Base-by-base conservation (phyloP, 2,797 vertebrate genomes). In the Pachyuromys duprasi region DNA sequence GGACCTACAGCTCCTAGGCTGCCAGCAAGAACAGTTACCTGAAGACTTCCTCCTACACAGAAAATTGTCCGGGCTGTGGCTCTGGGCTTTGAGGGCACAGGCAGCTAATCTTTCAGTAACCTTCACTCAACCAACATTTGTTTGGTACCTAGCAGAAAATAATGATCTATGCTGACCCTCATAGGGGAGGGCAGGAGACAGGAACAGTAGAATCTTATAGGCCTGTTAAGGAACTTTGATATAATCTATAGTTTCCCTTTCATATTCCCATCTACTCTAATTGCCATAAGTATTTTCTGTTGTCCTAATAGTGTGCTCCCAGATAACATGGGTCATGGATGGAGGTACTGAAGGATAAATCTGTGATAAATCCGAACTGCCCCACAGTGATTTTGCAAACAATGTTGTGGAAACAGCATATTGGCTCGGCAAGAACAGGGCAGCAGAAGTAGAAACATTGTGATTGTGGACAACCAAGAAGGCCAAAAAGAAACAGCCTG, bases 131-230 rank as follows among this genome's bases (percentile, higher is more conserved):
- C 17, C 13, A 76, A 80, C 8, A 60, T 55, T 88, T 92, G 75
- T 84, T 87, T 89, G 89, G 20, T 72, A 75, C 33, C 78, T 76
- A 80, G 53, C 45, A 45, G 53, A 60, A 86, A 91, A 90, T 18
- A 57, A 7, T 53, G 49, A 53, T 86, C 89, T 63, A 75, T 31
- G 39, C 31, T 75, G 24, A 79, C 15, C 9, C 18, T 93, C 57
- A 22, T 63, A 53, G 28, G 80, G 24, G 36, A 80, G 17, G 57
- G 69, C 57, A 28, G 39, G 22, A 82, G 60, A 26, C 2, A 91
- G 87, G 33, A 82, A 49, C 67, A 55, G 20, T 24, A 89, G 79
- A 55, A 28, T 57, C 8, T 24, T 53, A 45, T 2, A 80, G 20
- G 4, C 14, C 24, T 26, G 8, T 14, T 80, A n/a, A 91, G 69